A percentile compares a stretch with the other conserved stretches of the same genome.
Evolutionary conservation across 2,888 invertebrate species (phyloP).

Genomic region (Dysmachus trigonus): DNA sequence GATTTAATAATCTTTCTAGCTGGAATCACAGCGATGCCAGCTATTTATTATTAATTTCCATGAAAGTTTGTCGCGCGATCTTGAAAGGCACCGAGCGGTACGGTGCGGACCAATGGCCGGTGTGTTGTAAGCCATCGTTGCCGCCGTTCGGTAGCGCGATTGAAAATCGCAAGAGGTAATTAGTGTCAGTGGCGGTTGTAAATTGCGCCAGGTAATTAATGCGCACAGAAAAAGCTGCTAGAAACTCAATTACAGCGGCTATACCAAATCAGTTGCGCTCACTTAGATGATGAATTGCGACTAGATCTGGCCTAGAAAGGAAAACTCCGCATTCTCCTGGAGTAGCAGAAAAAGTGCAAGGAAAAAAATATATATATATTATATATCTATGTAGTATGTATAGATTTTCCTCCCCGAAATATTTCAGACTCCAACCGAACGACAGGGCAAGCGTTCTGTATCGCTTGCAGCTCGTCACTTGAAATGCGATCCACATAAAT

Average conservation of each 20-base stretch:
- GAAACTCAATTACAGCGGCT: slow-evolving; percentile 13
- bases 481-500: slow-evolving; percentile 39
- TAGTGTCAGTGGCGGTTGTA: not conserved
- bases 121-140: not conserved
- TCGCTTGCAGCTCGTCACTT: not conserved
- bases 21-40: not conserved
- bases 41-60: not conserved
- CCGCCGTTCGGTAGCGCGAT: too few species aligned
- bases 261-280: not conserved
- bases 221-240: not conserved
- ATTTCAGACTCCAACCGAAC: not conserved
- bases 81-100: not conserved
- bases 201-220: not conserved
- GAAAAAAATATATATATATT: too few species aligned
- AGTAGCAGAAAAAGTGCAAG: not conserved
- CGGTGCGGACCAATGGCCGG: not conserved
- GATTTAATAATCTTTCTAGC: not conserved
- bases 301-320: slow-evolving; percentile 5
- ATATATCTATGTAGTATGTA: too few species aligned
- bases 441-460: not conserved
- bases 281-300: slow-evolving; percentile 9
- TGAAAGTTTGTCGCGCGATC: not conserved
- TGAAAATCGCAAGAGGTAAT: not conserved
- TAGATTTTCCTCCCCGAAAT: slow-evolving; percentile 10
- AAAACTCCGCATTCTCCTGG: not conserved